These are phyloP conservation scores for Charina bottae DNA, from an alignment of 2,113 vertebrate genomes.

Conservation along the genomic window DNA sequence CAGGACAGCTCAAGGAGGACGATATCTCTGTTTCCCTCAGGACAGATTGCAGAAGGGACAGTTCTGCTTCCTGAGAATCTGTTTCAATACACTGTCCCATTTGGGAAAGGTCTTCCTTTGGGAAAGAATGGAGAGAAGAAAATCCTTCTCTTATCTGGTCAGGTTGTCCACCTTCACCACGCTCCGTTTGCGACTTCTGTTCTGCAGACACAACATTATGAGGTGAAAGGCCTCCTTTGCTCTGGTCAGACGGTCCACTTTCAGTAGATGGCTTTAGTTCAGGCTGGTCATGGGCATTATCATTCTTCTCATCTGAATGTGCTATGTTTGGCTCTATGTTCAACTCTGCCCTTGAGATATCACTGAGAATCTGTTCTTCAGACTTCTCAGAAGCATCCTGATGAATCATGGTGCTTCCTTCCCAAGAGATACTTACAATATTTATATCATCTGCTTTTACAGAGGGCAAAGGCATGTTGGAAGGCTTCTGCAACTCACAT, in stretches of 20 bases:
- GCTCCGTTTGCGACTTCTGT: background rate
- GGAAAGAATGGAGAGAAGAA: background rate
- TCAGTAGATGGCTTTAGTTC: background rate
- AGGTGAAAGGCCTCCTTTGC: background rate
- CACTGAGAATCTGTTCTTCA: background rate
- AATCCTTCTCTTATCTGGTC: background rate
- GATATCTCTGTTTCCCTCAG: background rate
- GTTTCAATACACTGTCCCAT: background rate
- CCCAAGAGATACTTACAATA: background rate
- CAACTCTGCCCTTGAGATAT: conserved; percentile 9
- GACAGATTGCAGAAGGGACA: background rate
- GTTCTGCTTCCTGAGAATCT: background rate
- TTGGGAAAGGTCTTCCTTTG: conserved; percentile 4
- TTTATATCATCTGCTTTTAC: background rate
- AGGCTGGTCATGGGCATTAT: background rate
- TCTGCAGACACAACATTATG: accelerated
- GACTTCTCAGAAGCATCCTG: conserved; percentile 24
- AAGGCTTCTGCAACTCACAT: background rate
- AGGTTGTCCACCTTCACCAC: background rate
- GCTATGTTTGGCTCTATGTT: background rate
- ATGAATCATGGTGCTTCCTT: background rate
- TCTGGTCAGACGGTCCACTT: background rate
- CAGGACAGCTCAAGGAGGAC: background rate
- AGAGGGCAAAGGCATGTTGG: background rate
- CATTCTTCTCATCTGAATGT: background rate